Conservation (phyloP, 2,888 invertebrate species). For the Drosophila yooni region DNA sequence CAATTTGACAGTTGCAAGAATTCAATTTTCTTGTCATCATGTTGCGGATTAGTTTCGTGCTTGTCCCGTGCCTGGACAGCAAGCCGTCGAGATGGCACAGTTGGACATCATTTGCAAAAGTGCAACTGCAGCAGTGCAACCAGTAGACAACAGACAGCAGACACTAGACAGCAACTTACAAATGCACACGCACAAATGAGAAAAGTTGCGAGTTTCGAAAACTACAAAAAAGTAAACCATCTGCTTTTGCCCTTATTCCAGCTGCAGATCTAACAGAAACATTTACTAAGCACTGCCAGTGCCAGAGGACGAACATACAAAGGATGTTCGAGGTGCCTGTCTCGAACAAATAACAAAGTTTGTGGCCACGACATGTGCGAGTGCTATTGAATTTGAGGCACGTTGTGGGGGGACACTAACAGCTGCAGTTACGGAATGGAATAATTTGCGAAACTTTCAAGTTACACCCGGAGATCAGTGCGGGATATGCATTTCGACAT, state of each 20-base stretch:
- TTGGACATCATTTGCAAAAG: conserved; percentile 66
- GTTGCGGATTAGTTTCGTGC: conserved; percentile 80
- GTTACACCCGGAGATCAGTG: conserved; percentile 35
- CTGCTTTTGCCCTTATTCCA: conserved; percentile 27
- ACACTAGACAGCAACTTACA: conserved; percentile 53
- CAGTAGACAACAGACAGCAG: conserved; percentile 12
- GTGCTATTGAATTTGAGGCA: conserved; percentile 57
- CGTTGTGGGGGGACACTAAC: conserved; percentile 17
- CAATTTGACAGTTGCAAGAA: conserved; percentile 81
- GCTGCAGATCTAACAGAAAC: conserved; percentile 34
- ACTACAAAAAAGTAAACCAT: conserved; percentile 66
- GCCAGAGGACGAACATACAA: neutral
- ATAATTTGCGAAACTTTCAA: conserved; percentile 47
- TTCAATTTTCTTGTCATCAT: conserved; percentile 81
- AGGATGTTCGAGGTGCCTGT: conserved; percentile 29
- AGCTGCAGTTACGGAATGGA: conserved; percentile 24
- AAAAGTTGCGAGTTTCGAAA: conserved; percentile 73
- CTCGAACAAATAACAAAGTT: conserved; percentile 63
- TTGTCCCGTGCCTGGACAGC: conserved; percentile 25
- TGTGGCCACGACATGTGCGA: conserved; percentile 73
- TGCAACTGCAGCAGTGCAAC: conserved; percentile 45
- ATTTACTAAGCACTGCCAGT: conserved; percentile 5
- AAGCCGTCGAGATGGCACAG: conserved; percentile 29
- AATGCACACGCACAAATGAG: conserved; percentile 78
- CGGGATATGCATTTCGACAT: conserved; percentile 15